Evolutionary conservation across 2,888 invertebrate species (phyloP), one percentile per base, ranked within the genome.

Genomic region (Polydrusus cervinus): DNA sequence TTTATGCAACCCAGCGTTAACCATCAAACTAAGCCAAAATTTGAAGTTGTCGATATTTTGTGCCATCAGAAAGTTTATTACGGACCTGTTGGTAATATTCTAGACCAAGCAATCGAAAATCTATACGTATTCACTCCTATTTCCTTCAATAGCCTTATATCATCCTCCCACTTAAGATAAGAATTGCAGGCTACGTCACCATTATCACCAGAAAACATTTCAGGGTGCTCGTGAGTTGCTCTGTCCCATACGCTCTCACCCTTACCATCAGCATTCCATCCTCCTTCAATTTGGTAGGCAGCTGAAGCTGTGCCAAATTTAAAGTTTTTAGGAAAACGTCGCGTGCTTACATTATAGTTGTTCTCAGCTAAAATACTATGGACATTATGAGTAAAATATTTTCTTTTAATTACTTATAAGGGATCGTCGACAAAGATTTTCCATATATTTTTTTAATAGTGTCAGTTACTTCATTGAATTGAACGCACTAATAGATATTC

Each of bases 141-240:
- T 14, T 88, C 82, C 61, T 86, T 88, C 71, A 92, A 81, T 61
- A 91, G 82, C 43, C 84, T 81, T 0, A 90, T 90, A 82, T 92
- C 92, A 49, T 91, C 90, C 81, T 89, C 88, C 83, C 90, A 92
- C 68, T 89, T 89, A 82, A 92, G 89, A 82, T 93, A 93, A 18
- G 92, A 92, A 83, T 93, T 91, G 34, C 92, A 91, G 0, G 93
- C 91, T 0, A 92, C 88, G 76, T 93, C 92, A 0, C 90, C 92
- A 65, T 89, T 92, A 7, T 18, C 64, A 13, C 40, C 25, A 13
- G 57, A 45, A 10, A 43, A 34, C 6, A n/a, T 14, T 18, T 70
- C 30, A 0, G 71, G 66, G 30, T 71, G 14, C 11, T 47, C 43
- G 43, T 76, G 73, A 11, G 61, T 25, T 14, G 66, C 14, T 16